Base-by-base conservation (phyloP, 1,140 invertebrate genomes). In the Aphidius ervi region DNA sequence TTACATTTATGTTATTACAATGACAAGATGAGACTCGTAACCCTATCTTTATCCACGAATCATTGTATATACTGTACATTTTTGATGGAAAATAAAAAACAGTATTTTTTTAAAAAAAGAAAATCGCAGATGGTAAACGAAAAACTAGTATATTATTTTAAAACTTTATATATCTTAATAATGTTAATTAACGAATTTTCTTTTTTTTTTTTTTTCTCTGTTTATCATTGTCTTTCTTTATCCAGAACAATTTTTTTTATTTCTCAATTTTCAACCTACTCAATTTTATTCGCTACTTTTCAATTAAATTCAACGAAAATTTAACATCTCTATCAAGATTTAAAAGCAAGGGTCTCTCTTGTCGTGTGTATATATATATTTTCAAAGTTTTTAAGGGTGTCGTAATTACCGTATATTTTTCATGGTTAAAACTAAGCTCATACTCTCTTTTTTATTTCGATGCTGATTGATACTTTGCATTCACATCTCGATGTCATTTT, bases 401-500 rank as follows among this genome's bases (percentile, higher is more conserved):
- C 68, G 67, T 79, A 78, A 78, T 79, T 78, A 76, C 72, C 65
- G 68, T 71, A 71, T 74, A 77, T 79, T 78, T 78, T 79, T 78
- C 76, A 76, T 62, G 69, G 69, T 60, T 57, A 39, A 41, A 47
- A 31, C 23, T 31, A 31, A 56, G 52, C 59, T 55, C 23, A 31
- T 31, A 31, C 23, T 49, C 50, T 56, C 59, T 46, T 48, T 60
- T 57, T 31, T 31, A 31, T 31, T 59, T 65, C 68, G 53, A 65
- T 63, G 66, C 70, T 74, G 75, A 79, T 78, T 79, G 76, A 79
- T 78, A 78, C 75, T 79, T 76, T 74, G 70, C 74, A 76, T 77
- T 75, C 70, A 73, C 65, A 3, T 54, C 20, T 41, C 41, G 56
- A 4, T 57, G 56, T 42, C 55, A 50, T 48, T 56, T 58, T 53